Conservation (phyloP, 2,797 vertebrate genomes). For the Eurystomus glaucurus region DNA sequence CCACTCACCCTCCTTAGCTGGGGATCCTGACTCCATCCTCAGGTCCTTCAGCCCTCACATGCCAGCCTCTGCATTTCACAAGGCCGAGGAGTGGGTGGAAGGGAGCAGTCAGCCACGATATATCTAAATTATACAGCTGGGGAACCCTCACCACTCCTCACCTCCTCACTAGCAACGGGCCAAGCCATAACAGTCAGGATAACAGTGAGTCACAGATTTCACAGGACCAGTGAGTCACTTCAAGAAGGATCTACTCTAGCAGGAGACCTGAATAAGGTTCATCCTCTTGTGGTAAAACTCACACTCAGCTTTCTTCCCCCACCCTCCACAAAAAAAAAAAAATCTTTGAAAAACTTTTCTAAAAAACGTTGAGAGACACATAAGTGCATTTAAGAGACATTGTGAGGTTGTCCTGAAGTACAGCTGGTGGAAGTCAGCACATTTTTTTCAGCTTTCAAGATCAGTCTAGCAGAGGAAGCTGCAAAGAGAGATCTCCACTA, state of each 20-base stretch:
- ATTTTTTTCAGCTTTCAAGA: not conserved
- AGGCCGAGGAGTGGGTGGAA: conserved; percentile 30
- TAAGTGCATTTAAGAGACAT: not conserved
- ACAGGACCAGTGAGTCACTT: conserved; percentile 50
- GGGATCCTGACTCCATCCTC: not conserved
- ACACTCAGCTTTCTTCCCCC: not conserved
- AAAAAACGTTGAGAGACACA: not conserved
- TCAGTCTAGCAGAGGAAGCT: not conserved
- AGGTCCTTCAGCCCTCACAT: not conserved
- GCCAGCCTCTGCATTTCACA: not conserved
- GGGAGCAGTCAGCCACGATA: not conserved
- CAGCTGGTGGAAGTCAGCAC: not conserved
- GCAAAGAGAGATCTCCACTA: not conserved
- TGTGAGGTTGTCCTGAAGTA: accelerated
- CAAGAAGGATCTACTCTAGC: not conserved
- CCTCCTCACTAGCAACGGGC: not conserved
- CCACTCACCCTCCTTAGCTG: not conserved
- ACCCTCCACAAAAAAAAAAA: not conserved
- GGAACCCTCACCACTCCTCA: not conserved
- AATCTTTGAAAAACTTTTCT: not conserved
- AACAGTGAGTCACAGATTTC: conserved; percentile 65
- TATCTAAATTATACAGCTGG: conserved; percentile 18
- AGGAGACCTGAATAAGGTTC: not conserved
- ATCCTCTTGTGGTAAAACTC: not conserved
- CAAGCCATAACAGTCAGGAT: conserved; percentile 26